phyloP scores from a whole-genome alignment of 2,888 invertebrate species.

The Leptinotarsa peninsularis region DNA sequence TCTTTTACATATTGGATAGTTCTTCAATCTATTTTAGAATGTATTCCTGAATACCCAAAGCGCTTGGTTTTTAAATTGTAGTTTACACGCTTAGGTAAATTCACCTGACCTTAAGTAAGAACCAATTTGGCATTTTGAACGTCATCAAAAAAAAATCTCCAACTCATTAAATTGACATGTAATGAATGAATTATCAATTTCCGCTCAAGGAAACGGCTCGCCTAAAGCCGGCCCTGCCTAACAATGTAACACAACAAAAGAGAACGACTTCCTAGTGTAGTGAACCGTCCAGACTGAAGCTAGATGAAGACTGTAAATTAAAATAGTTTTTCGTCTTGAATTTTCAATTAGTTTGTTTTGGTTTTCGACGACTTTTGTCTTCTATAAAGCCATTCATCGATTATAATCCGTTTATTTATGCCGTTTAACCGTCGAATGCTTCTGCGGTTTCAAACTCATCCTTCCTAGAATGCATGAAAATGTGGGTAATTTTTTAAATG shows the following conservation, averaged over 20 bases:
- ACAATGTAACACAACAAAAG: background rate
- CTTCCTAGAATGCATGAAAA: conserved; percentile 30
- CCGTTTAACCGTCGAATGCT: conserved; percentile 53
- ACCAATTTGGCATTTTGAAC: too few relatives aligned
- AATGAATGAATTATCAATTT: too few relatives aligned
- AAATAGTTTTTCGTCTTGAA: conserved; percentile 47
- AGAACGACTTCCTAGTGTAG: too few relatives aligned
- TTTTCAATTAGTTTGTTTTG: conserved; percentile 54
- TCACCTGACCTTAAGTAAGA: too few relatives aligned
- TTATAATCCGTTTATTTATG: conserved; percentile 52
- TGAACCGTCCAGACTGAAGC: background rate
- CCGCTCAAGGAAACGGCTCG: too few relatives aligned
- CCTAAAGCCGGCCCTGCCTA: background rate
- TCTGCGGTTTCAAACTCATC: conserved; percentile 48
- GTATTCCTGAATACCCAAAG: too few relatives aligned
- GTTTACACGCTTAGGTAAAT: too few relatives aligned
- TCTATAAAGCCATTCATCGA: conserved; percentile 22
- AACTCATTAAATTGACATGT: too few relatives aligned
- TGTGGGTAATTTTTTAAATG: conserved; percentile 35
- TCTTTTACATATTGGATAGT: too few relatives aligned
- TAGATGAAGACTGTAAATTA: conserved; percentile 8
- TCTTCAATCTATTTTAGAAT: too few relatives aligned
- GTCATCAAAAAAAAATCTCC: too few relatives aligned
- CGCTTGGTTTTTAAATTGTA: too few relatives aligned
- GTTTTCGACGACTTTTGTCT: conserved; percentile 48